Base-by-base conservation (phyloP, 1,140 invertebrate genomes). In the Papilio polytes region DNA sequence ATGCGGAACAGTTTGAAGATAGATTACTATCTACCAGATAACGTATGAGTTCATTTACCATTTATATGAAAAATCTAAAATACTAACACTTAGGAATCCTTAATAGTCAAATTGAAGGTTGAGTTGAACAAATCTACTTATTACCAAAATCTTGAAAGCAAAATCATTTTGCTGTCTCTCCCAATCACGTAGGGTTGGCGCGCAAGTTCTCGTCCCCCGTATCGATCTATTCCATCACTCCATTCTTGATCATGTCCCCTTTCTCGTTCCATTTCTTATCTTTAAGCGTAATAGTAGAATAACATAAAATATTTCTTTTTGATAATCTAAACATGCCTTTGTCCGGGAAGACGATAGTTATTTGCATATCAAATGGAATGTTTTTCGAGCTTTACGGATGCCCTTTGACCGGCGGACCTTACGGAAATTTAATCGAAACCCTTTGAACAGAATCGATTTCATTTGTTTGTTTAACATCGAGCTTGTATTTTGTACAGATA, bases 321-420 rank as follows among this genome's bases (percentile, higher is more conserved):
- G 46, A 22, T 51, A 48, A 76, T 8, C 0, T 51, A 76, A 53
- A 76, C 20, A 76, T 53, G 22, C 48, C 46, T n/a, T 46, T 53
- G 63, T 31, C 48, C 9, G 36, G 13, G 2, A 51, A 46, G 74
- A 76, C 22, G 44, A n/a, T 53, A 48, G 74, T 22, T 76, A 76
- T 76, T 76, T 76, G 74, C 48, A 76, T 76, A 76, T 53, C 44
- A 53, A 76, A 76, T 76, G 36, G 44, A 74, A 53, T 76, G 74
- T 76, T 76, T 51, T 76, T 22, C 22, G 41, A 74, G 20, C 48
- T 53, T 76, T 76, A 76, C 63, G 26, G 48, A 48, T 76, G 74
- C 74, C 74, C 74, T 76, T 76, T 76, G 74, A 26, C 20, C 46
- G 22, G 46, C 46, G 44, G 20, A 74, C 46, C 41, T 51, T 44